Percentiles rank a stretch among this genome's conserved stretches.
Evolutionary conservation across 2,888 invertebrate species (phyloP).

Genomic region (Phengaris alcon): DNA sequence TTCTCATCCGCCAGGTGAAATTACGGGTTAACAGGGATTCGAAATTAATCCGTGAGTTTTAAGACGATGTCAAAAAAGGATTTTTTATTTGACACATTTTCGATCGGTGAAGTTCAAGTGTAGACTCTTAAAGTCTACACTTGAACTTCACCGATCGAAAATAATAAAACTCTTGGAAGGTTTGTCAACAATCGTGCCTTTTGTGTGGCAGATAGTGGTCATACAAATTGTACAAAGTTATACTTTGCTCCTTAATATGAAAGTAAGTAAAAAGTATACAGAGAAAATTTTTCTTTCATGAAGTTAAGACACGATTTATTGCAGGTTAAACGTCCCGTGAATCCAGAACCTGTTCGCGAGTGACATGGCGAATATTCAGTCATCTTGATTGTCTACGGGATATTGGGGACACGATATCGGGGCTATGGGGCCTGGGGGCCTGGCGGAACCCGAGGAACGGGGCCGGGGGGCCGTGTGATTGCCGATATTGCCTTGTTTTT

Average conservation of each 20-base stretch:
- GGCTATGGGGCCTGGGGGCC: conserved; percentile 54
- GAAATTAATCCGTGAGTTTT: neutral
- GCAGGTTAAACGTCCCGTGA: conserved; percentile 32
- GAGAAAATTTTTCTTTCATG: neutral
- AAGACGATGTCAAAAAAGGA: neutral
- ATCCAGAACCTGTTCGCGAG: conserved; percentile 42
- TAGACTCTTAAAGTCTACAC: no score
- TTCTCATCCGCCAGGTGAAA: neutral
- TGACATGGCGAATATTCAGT: conserved; percentile 61
- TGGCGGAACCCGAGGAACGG: conserved; percentile 37
- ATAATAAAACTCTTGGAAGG: neutral
- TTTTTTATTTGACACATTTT: neutral
- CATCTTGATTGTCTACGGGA: conserved; percentile 67
- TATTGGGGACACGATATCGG: conserved; percentile 45
- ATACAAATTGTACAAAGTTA: no score
- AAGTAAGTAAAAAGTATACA: conserved; percentile 14
- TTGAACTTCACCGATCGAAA: no score
- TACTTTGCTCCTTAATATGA: no score
- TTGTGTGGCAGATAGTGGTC: no score
- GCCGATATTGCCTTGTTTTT: conserved; percentile 54
- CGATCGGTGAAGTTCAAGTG: no score
- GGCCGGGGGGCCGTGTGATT: conserved; percentile 47
- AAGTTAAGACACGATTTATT: conserved; percentile 21
- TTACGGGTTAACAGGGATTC: neutral
- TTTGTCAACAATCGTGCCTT: neutral